A percentile compares a stretch with the other conserved stretches of the same genome.
Evolutionary conservation across 2,888 invertebrate genomes (phyloP).

Genomic region (Cryptocheilus praepositus): DNA sequence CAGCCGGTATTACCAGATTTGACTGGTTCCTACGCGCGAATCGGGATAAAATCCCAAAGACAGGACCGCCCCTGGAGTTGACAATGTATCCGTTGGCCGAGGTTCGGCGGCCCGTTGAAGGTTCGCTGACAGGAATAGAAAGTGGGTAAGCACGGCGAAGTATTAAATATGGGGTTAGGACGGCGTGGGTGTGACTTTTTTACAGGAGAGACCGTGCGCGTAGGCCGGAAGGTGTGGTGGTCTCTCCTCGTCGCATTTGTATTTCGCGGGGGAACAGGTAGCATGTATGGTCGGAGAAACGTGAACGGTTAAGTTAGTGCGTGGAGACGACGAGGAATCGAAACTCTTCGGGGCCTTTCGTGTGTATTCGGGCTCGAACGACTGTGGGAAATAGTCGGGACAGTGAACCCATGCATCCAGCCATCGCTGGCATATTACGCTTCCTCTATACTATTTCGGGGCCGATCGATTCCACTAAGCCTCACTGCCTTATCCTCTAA

Average conservation of each 20-base stretch:
- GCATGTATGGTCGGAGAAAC: too few species aligned
- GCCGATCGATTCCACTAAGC: conserved; percentile 41
- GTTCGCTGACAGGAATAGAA: too few species aligned
- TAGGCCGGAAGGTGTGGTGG: too few species aligned
- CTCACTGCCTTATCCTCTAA: conserved; percentile 16
- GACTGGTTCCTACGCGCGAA: conserved; percentile 39
- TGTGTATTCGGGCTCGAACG: conserved; percentile 4
- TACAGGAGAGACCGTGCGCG: too few species aligned
- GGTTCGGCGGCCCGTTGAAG: too few species aligned
- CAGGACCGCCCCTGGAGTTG: background rate
- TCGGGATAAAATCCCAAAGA: conserved; percentile 28
- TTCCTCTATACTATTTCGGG: conserved; percentile 26
- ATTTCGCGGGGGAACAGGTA: too few species aligned
- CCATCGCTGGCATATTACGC: conserved; percentile 24
- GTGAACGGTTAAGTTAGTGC: background rate
- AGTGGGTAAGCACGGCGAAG: too few species aligned
- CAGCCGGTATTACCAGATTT: conserved; percentile 55
- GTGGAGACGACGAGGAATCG: background rate
- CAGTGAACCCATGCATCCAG: conserved; percentile 33
- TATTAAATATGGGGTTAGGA: too few species aligned
- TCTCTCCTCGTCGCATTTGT: too few species aligned
- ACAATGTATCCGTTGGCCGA: too few species aligned
- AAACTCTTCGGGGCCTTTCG: conserved; percentile 13
- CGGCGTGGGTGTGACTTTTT: too few species aligned
- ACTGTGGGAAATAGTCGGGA: conserved; percentile 30